These are phyloP conservation scores for Leucosticte australis DNA, from an alignment of 2,113 vertebrate species.

Conservation along the genomic window DNA sequence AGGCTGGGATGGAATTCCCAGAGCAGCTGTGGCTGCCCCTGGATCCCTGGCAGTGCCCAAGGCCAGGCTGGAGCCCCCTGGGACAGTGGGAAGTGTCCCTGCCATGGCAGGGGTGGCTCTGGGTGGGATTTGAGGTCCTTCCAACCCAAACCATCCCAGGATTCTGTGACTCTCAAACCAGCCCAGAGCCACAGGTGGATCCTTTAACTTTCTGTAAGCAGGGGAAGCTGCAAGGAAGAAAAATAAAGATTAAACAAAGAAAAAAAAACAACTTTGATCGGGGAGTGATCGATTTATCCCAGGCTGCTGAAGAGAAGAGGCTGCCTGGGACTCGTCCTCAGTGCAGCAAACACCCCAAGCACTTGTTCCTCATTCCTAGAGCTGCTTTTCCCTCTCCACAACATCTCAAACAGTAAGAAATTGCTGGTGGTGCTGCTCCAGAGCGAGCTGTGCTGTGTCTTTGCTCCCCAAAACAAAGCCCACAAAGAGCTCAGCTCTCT, in stretches of 20 bases:
- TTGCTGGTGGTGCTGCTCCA: background rate
- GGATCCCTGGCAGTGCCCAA: background rate
- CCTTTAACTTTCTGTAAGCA: background rate
- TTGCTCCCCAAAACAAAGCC: background rate
- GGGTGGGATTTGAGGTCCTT: too few species aligned
- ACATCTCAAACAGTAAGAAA: background rate
- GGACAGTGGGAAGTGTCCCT: too few species aligned
- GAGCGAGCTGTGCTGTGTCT: accelerated
- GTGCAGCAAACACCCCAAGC: accelerated
- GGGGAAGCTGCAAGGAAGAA: background rate
- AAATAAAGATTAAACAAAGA: background rate
- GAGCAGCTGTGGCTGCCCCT: background rate
- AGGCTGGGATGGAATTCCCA: background rate
- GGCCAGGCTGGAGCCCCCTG: too few species aligned
- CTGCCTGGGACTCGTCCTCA: too few species aligned
- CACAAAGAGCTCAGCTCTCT: accelerated
- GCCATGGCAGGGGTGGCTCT: too few species aligned
- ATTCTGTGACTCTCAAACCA: background rate
- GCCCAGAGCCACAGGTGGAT: too few species aligned
- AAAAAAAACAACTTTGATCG: background rate
- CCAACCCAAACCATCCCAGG: too few species aligned
- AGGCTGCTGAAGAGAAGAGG: background rate
- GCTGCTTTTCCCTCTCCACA: background rate
- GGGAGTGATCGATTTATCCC: accelerated
- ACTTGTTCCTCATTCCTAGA: too few species aligned